phyloP scores from a whole-genome alignment of 2,113 vertebrate species.

The Colius striatus region DNA sequence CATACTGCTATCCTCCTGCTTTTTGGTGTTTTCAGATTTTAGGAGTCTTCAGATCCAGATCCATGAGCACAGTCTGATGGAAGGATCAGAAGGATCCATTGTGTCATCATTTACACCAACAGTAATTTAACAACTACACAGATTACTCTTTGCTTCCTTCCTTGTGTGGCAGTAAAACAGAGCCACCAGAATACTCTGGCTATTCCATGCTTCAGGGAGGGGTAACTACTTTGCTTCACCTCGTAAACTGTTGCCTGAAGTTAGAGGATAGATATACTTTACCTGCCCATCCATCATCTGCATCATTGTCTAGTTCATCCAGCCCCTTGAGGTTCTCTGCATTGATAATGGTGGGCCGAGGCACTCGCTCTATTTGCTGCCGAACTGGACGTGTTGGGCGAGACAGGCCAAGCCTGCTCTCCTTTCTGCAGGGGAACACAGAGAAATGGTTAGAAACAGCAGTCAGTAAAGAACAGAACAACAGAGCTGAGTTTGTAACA shows the following conservation, averaged over 20 bases:
- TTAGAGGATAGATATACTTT: neutral
- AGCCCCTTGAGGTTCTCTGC: constrained; percentile 95
- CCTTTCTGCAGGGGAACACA: constrained; percentile 74
- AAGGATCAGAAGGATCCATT: constrained; percentile 71
- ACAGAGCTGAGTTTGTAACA: neutral
- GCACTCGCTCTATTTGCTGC: constrained; percentile 83
- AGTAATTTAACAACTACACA: neutral
- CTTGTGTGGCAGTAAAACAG: neutral
- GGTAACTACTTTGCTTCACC: neutral
- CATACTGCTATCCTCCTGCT: neutral
- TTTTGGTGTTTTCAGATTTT: constrained; percentile 47
- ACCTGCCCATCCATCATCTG: constrained; percentile 98
- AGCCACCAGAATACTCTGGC: neutral
- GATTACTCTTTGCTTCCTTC: neutral
- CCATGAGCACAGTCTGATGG: constrained; percentile 26
- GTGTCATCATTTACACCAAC: constrained; percentile 66
- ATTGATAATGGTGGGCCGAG: constrained; percentile 93
- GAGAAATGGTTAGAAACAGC: neutral
- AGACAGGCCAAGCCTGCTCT: constrained; percentile 79
- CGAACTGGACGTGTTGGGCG: constrained; percentile 85
- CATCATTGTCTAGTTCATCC: constrained; percentile 93
- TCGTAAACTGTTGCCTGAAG: neutral
- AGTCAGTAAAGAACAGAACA: neutral
- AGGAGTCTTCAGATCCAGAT: constrained; percentile 62
- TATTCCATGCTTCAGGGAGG: neutral